These are phyloP conservation scores for Artibeus jamaicensis DNA, from an alignment of 2,797 vertebrate genomes.

Conservation along the genomic window DNA sequence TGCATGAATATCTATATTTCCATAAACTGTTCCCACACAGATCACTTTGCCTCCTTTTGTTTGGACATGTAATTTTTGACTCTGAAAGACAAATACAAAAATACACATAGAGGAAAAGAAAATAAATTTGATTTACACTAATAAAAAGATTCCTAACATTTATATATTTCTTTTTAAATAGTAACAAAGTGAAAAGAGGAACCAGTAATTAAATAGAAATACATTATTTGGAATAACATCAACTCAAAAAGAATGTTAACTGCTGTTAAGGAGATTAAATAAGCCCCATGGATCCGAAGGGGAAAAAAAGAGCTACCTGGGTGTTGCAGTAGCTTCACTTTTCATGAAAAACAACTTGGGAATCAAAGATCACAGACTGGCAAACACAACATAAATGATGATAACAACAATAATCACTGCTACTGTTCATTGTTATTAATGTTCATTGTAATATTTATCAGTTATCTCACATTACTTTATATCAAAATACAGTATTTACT, in stretches of 20 bases:
- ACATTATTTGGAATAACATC: background rate
- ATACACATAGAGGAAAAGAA: background rate
- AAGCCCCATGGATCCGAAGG: background rate
- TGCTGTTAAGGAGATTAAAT: background rate
- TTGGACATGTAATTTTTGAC: conserved; percentile 88
- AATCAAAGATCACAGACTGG: background rate
- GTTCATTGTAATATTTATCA: background rate
- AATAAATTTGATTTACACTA: background rate
- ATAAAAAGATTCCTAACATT: conserved; percentile 5
- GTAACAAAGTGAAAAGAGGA: conserved; percentile 1
- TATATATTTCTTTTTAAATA: background rate
- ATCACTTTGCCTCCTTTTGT: conserved; percentile 90
- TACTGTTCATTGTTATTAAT: background rate
- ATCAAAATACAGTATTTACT: background rate
- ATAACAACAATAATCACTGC: background rate
- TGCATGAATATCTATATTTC: conserved; percentile 90
- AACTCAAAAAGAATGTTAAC: background rate
- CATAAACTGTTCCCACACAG: conserved; percentile 91
- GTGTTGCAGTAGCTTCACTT: background rate
- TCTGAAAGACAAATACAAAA: conserved; percentile 82
- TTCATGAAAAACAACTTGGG: background rate
- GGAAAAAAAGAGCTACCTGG: background rate
- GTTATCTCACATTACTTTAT: background rate
- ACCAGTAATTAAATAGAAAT: background rate
- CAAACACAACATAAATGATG: background rate